Conservation (phyloP, 2,113 vertebrate genomes). For the Zeus faber region DNA sequence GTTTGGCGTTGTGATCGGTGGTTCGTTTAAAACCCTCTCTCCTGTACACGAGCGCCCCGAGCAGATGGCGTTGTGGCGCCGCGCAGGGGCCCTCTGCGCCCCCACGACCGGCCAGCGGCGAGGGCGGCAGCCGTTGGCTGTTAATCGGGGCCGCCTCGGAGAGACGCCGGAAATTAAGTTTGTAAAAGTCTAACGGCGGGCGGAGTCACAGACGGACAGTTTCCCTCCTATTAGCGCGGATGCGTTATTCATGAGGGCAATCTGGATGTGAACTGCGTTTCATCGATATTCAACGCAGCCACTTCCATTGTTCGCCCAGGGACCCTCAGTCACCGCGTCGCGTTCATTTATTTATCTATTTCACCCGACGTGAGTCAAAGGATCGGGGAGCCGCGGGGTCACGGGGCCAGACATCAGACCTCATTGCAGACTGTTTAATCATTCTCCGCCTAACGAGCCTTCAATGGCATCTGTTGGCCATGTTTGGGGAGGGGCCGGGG, state of each 20-base stretch:
- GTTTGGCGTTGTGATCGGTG: no score
- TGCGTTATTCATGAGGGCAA: slow-evolving; percentile 80
- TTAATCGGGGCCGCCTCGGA: slow-evolving; percentile 66
- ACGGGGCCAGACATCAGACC: slow-evolving; percentile 45
- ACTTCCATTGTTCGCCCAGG: slow-evolving; percentile 61
- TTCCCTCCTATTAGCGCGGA: slow-evolving; percentile 72
- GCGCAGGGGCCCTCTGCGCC: not conserved
- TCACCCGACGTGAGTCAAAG: slow-evolving; percentile 27
- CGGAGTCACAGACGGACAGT: slow-evolving; percentile 64
- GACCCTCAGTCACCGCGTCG: slow-evolving; percentile 57
- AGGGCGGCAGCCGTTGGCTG: no score
- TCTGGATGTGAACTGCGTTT: slow-evolving; percentile 73
- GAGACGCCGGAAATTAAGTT: slow-evolving; percentile 76
- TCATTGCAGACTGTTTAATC: slow-evolving; percentile 39
- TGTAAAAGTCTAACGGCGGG: slow-evolving; percentile 73
- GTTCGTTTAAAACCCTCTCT: no score
- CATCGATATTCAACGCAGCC: slow-evolving; percentile 72
- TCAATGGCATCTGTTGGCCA: slow-evolving; percentile 44
- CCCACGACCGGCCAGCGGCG: no score
- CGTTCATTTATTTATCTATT: slow-evolving; percentile 69
- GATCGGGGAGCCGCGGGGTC: slow-evolving; percentile 32
- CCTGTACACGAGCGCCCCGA: no score
- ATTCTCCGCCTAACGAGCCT: slow-evolving; percentile 43
- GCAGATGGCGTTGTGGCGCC: no score
- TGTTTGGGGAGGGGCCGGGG: slow-evolving; percentile 21